phyloP scores from a whole-genome alignment of 23 tunicate genomes.

The Ascidia mentula region DNA sequence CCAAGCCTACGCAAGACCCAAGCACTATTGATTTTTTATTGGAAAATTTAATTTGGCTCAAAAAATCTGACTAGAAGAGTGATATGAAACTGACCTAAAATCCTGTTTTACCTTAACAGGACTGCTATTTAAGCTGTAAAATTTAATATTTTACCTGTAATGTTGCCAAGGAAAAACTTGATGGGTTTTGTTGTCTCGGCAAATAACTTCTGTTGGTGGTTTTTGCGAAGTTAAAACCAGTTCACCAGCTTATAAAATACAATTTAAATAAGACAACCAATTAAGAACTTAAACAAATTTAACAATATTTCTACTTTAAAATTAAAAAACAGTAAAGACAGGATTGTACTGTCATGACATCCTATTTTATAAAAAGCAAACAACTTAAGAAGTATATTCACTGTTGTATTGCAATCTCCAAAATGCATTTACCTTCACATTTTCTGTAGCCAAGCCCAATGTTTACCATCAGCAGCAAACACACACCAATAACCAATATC shows the following conservation, averaged over 20 bases:
- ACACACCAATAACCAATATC: constrained; percentile 54
- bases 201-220: background rate
- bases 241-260: too few relatives aligned
- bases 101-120: too few relatives aligned
- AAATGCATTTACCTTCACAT: constrained; percentile 18
- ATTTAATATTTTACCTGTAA: constrained; percentile 27
- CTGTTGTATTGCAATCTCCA: background rate
- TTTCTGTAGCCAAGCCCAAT: constrained; percentile 65
- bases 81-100: background rate
- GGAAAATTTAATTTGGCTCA: background rate
- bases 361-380: too few relatives aligned
- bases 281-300: too few relatives aligned
- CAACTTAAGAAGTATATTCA: too few relatives aligned
- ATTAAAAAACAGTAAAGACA: too few relatives aligned
- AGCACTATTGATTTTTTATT: background rate
- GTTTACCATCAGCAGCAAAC: constrained; percentile 59
- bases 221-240: too few relatives aligned
- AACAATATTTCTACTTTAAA: too few relatives aligned
- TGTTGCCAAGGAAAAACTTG: constrained; percentile 53
- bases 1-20: background rate
- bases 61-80: background rate
- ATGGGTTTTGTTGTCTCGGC: constrained; percentile 19
- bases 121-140: constrained; percentile 7
- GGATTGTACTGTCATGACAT: too few relatives aligned
- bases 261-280: too few relatives aligned